Conservation (phyloP, 2,888 invertebrate species). For the Didymodactylos carnosus region DNA sequence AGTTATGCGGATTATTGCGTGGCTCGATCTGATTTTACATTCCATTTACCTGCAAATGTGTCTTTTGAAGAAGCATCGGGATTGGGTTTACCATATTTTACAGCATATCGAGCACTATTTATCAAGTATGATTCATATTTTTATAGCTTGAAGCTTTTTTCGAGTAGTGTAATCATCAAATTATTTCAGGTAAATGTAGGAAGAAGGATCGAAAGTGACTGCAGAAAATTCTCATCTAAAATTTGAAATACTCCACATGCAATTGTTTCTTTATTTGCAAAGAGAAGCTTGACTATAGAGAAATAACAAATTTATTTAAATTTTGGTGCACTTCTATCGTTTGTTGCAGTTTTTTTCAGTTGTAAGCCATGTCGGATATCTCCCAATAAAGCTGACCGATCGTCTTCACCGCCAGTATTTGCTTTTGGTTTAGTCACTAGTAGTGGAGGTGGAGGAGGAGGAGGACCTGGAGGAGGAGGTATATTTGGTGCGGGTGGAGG, state of each 20-base stretch:
- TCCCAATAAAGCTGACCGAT: conserved; percentile 5
- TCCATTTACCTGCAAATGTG: conserved; percentile 32
- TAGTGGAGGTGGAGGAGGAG: conserved; percentile 5
- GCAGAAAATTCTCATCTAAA: no score
- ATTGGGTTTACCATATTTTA: conserved; percentile 41
- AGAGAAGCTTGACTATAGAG: background rate
- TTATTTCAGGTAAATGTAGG: no score
- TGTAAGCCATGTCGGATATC: conserved; percentile 4
- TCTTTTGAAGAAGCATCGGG: conserved; percentile 40
- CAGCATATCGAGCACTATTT: conserved; percentile 40
- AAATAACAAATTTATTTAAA: background rate
- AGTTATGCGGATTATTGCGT: conserved; percentile 37
- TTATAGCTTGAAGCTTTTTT: background rate
- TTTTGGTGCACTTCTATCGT: conserved; percentile 6
- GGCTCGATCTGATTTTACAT: conserved; percentile 26
- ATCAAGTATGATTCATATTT: conserved; percentile 36
- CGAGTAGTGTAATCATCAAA: background rate
- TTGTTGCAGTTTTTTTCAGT: conserved; percentile 5
- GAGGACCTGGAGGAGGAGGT: background rate
- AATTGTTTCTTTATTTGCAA: background rate
- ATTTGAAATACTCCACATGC: background rate
- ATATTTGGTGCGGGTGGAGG: background rate
- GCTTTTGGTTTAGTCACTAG: background rate
- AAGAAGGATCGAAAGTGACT: no score
- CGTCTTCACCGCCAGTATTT: background rate